Evolutionary conservation across 2,113 vertebrate species (phyloP), one percentile per base, ranked within the genome.

Genomic region (Dryoscopus gambensis): DNA sequence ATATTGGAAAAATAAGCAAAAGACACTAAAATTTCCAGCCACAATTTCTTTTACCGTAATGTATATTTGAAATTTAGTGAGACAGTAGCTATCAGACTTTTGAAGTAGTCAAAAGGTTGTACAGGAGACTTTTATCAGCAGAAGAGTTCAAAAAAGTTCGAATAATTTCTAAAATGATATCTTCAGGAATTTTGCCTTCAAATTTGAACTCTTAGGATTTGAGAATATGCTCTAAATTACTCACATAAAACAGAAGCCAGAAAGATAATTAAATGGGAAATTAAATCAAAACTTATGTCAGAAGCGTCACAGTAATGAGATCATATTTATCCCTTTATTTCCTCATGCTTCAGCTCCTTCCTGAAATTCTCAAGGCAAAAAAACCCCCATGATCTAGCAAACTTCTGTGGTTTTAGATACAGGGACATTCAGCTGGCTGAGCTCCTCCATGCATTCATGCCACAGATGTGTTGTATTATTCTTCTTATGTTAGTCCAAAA

Each of bases 221-320:
- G 59, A 86, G 17, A 62, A 70, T 80, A 31, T 20, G 7, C 2
- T 8, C 4, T 47, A 67, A 76, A 77, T 63, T 89, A 47, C 59
- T 89, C 50, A 53, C 56, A 37, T 84, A 78, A 92, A 93, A 71
- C 30, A 90, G 71, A 75, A 92, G 73, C 42, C 87, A 86, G 50
- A 78, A 70, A 67, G 42, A 86, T 42, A 86, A 83, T 80, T 83
- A 94, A 90, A 73, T 47, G 31, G 55, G 50, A 95, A 86, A 88
- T 67, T 93, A 89, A 97, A 92, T 92, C 68, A 88, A 92, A 95
- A 68, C 64, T 84, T 53, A 92, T 77, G 71, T 90, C 90, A 90
- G 79, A 95, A 90, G 15, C 24, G 70, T 28, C 21, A 4, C 39
- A 39, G 50, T 86, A 92, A 92, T 74, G 71, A 93, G 75, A 64